Percentiles rank a stretch among this genome's conserved stretches.
Evolutionary conservation across 2,113 vertebrate species (phyloP).

Genomic region (Sigmodon hispidus): DNA sequence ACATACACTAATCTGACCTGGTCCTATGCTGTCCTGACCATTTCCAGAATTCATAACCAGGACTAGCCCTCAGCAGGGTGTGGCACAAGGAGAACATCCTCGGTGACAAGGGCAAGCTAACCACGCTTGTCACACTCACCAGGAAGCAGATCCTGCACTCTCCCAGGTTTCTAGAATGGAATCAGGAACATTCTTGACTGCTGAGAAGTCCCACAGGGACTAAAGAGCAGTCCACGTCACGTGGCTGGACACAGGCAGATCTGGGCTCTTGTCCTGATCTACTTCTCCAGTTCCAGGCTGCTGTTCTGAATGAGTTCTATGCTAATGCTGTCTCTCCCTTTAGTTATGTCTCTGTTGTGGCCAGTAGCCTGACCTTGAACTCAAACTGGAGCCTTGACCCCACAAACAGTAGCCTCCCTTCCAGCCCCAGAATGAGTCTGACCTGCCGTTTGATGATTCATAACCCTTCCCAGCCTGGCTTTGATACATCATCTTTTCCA

Average conservation of each 20-base stretch:
- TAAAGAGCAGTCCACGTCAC: background rate
- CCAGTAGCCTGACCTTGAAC: background rate
- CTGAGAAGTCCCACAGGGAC: background rate
- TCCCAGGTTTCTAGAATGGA: background rate
- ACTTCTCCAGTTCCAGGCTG: background rate
- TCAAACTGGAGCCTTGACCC: background rate
- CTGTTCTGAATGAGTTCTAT: background rate
- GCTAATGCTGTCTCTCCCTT: no score
- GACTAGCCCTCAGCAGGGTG: background rate
- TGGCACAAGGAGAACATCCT: background rate
- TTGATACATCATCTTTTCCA: background rate
- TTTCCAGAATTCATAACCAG: background rate
- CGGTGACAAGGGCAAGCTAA: background rate
- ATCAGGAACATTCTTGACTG: no score
- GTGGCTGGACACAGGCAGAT: background rate
- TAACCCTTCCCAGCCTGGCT: background rate
- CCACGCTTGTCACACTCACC: background rate
- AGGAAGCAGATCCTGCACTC: background rate
- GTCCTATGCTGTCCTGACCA: background rate
- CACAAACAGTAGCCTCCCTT: background rate
- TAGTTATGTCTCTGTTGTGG: background rate
- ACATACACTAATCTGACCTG: rapidly evolving
- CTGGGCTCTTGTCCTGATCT: background rate
- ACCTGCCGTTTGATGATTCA: background rate
- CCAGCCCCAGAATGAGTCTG: background rate